phyloP scores from a whole-genome alignment of 2,797 vertebrate genomes.

The Fundulus diaphanus region DNA sequence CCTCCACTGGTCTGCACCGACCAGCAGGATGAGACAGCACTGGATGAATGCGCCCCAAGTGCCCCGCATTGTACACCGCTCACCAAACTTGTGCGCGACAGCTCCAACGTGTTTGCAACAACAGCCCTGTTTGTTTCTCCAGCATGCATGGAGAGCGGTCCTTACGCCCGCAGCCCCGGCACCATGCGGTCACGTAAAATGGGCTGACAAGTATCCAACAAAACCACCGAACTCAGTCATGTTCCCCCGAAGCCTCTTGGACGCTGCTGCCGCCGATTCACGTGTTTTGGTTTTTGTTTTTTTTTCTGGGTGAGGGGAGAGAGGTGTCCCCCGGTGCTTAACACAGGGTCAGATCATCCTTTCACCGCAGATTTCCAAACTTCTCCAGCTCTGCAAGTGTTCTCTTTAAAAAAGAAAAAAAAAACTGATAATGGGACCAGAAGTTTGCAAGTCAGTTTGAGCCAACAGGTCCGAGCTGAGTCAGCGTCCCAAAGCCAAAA shows the following conservation, averaged over 20 bases:
- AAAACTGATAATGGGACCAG: neutral
- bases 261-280: constrained; percentile 42
- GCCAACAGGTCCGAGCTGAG: constrained; percentile 39
- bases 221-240: constrained; percentile 63
- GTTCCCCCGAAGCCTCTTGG: constrained; percentile 48
- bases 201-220: constrained; percentile 64
- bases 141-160: constrained; percentile 22
- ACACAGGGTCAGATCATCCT: constrained; percentile 53
- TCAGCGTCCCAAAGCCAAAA: constrained; percentile 18
- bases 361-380: constrained; percentile 14
- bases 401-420: neutral
- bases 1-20: constrained; percentile 78
- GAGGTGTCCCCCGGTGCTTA: constrained; percentile 44
- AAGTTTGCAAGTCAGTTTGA: constrained; percentile 10
- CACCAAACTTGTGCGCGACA: constrained; percentile 19
- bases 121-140: constrained; percentile 26
- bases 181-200: constrained; percentile 55
- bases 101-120: constrained; percentile 19
- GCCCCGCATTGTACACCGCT: constrained; percentile 76
- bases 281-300: no score
- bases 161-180: constrained; percentile 48
- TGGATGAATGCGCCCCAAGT: constrained; percentile 77
- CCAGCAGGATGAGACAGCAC: constrained; percentile 81
- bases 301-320: constrained; percentile 9
- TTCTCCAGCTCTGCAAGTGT: neutral